Percentiles rank a stretch among this genome's conserved stretches.
Evolutionary conservation across 2,888 invertebrate species (phyloP).

Genomic region (Calephelis perditalis): DNA sequence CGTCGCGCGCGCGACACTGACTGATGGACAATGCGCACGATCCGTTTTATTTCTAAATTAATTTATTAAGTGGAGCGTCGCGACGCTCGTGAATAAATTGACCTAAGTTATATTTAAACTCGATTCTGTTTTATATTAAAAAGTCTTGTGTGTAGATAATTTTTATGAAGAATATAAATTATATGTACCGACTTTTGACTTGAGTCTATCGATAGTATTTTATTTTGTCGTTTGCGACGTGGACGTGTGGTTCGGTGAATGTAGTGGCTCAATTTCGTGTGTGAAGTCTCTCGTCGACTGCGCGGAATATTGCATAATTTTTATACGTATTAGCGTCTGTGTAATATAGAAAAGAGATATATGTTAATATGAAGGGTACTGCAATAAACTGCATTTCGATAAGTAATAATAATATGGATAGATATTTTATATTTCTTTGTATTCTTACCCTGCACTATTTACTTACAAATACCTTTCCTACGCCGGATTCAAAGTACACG

Average conservation of each 20-base stretch:
- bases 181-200: constrained; percentile 66
- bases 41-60: constrained; percentile 31
- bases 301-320: constrained; percentile 39
- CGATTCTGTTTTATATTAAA: constrained; percentile 66
- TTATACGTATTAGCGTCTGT: constrained; percentile 42
- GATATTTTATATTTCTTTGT: constrained; percentile 54
- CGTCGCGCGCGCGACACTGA: constrained; percentile 21
- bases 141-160: constrained; percentile 76
- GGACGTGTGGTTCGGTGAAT: constrained; percentile 26
- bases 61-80: constrained; percentile 41
- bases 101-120: constrained; percentile 61
- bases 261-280: constrained; percentile 37
- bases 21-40: constrained; percentile 26
- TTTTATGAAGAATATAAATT: constrained; percentile 75
- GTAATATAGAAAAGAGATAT: constrained; percentile 45
- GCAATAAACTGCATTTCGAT: constrained; percentile 54
- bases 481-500: constrained; percentile 16
- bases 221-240: constrained; percentile 30
- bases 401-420: constrained; percentile 56
- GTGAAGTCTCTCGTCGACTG: constrained; percentile 32
- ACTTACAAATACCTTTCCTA: constrained; percentile 34
- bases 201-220: constrained; percentile 48
- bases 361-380: constrained; percentile 47
- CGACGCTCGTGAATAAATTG: constrained; percentile 16
- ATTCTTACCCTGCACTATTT: constrained; percentile 35